These are phyloP conservation scores for Pampus argenteus DNA, from an alignment of 2,797 vertebrate species.

Conservation along the genomic window DNA sequence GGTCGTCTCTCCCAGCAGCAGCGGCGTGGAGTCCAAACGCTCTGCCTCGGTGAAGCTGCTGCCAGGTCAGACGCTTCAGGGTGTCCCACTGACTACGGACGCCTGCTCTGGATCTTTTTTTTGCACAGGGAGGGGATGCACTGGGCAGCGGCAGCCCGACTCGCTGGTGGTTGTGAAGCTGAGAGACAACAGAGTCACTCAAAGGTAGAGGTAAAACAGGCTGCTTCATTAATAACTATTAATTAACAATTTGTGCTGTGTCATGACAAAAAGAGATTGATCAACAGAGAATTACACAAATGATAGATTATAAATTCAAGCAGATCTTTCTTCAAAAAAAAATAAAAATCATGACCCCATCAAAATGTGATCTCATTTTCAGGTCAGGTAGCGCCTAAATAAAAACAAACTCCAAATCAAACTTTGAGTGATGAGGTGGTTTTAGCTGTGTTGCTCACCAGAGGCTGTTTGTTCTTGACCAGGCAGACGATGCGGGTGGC, in stretches of 20 bases:
- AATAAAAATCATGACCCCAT: slow-evolving; percentile 27
- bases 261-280: too few species aligned
- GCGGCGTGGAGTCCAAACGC: slow-evolving; percentile 7
- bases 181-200: slow-evolving; percentile 61
- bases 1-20: neutral
- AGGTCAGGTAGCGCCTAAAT: neutral
- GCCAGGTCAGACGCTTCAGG: slow-evolving; percentile 54
- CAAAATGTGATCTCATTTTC: slow-evolving; percentile 10
- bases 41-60: slow-evolving; percentile 44
- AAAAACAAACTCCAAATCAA: neutral
- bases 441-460: slow-evolving; percentile 84
- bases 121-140: slow-evolving; percentile 49
- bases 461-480: slow-evolving; percentile 97
- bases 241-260: neutral
- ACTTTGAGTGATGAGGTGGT: neutral
- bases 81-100: slow-evolving; percentile 68
- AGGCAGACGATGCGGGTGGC: slow-evolving; percentile 94
- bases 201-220: slow-evolving; percentile 19
- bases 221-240: neutral
- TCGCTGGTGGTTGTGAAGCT: slow-evolving; percentile 38
- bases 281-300: slow-evolving; percentile 57
- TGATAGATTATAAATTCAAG: slow-evolving; percentile 56
- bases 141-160: slow-evolving; percentile 1
- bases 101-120: slow-evolving; percentile 33
- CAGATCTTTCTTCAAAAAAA: neutral